Evolutionary conservation across 2,888 invertebrate genomes (phyloP).

Genomic region (Dasysyrphus tricinctus): DNA sequence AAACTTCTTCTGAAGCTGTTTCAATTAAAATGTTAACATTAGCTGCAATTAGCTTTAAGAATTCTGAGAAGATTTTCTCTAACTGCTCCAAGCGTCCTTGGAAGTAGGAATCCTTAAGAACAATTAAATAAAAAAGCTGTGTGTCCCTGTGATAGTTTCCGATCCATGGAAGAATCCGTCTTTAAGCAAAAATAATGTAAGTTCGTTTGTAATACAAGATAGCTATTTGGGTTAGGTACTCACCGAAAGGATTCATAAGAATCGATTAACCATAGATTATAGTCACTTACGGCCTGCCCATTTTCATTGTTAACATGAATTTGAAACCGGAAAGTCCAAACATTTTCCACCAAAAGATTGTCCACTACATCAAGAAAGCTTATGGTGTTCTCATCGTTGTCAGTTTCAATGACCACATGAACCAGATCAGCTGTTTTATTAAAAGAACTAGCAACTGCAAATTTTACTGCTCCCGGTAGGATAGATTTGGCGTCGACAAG

Average conservation of each 20-base stretch:
- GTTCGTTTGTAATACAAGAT: too few species aligned
- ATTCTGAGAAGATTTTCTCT: background rate
- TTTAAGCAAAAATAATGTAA: background rate
- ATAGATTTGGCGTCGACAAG: background rate
- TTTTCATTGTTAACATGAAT: constrained; percentile 22
- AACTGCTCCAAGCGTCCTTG: background rate
- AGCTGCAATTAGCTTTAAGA: background rate
- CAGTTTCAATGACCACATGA: constrained; percentile 16
- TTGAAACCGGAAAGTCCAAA: constrained; percentile 1
- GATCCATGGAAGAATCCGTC: background rate
- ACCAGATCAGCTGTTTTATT: background rate
- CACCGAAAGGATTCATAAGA: constrained; percentile 28
- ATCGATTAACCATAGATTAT: constrained; percentile 34
- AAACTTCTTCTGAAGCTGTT: background rate
- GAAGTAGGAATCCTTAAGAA: background rate
- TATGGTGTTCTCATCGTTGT: background rate
- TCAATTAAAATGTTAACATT: background rate
- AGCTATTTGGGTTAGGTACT: background rate
- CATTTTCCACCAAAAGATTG: background rate
- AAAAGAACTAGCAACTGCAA: constrained; percentile 7
- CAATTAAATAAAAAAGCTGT: background rate
- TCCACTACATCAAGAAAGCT: constrained; percentile 16
- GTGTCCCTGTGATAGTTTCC: background rate
- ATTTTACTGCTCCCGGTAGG: background rate
- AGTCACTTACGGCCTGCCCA: background rate